Conservation (phyloP, 2,888 invertebrate genomes). For the Hirtodrosophila duncani region DNA sequence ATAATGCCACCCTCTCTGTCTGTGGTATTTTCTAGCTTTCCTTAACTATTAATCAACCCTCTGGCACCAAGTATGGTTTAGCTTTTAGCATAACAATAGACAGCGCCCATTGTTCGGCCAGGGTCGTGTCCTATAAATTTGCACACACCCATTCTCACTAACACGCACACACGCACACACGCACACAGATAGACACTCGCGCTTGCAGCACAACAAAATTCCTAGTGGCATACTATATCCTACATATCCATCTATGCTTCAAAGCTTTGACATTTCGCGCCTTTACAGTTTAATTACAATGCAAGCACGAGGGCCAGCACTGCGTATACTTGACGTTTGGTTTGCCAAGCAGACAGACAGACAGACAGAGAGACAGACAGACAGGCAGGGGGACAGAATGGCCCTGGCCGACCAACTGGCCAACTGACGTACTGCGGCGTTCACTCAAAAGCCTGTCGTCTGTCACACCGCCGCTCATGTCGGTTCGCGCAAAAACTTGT, state of each 20-base stretch:
- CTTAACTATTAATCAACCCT: constrained; percentile 10
- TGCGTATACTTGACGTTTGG: constrained; percentile 66
- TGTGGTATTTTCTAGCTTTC: no score
- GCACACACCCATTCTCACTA: no score
- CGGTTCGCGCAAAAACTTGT: constrained; percentile 38
- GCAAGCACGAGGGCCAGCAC: constrained; percentile 23
- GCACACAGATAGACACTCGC: no score
- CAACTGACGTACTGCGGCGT: constrained; percentile 54
- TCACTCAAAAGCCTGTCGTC: constrained; percentile 64
- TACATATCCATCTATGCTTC: background rate
- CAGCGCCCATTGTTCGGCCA: constrained; percentile 27
- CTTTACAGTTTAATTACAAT: constrained; percentile 53
- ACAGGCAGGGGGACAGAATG: no score
- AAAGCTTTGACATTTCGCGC: background rate
- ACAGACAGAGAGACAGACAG: no score
- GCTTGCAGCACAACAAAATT: no score
- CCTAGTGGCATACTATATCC: no score
- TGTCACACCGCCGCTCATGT: background rate
- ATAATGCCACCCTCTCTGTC: background rate
- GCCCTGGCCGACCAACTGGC: no score
- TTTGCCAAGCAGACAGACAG: no score
- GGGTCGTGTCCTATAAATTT: constrained; percentile 43
- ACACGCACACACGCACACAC: no score
- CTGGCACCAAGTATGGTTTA: constrained; percentile 3
- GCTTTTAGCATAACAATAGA: constrained; percentile 60